phyloP scores from a whole-genome alignment of 2,888 invertebrate genomes.

The Lumbricus terrestris region DNA sequence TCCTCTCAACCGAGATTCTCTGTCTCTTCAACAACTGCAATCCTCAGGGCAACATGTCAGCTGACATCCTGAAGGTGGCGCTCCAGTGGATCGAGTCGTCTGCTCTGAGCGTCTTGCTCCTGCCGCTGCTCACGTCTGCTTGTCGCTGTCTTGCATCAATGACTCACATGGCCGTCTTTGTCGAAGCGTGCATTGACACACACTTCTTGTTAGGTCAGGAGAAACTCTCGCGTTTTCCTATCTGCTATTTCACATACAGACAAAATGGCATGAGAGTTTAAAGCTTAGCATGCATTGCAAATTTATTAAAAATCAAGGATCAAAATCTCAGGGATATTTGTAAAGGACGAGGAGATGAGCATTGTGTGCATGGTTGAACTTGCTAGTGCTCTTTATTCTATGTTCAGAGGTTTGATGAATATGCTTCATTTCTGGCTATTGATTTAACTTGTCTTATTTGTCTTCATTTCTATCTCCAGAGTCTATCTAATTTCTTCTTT shows the following conservation, averaged over 20 bases:
- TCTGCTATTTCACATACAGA: background rate
- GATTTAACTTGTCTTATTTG: no score
- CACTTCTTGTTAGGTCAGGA: constrained; percentile 43
- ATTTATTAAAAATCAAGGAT: no score
- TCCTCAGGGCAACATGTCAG: constrained; percentile 45
- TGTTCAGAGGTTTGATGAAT: background rate
- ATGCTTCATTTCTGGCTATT: background rate
- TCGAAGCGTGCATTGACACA: constrained; percentile 52
- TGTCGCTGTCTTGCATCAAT: constrained; percentile 50
- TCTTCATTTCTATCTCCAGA: background rate
- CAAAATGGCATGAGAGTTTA: background rate
- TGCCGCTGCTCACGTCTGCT: constrained; percentile 51
- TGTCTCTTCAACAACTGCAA: constrained; percentile 54
- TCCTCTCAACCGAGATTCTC: constrained; percentile 50
- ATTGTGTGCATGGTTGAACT: background rate
- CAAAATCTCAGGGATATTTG: no score
- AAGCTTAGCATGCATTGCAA: background rate
- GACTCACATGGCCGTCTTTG: constrained; percentile 47
- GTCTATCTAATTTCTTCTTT: background rate
- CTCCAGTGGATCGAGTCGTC: constrained; percentile 53
- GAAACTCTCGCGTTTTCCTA: background rate
- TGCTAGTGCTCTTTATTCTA: background rate
- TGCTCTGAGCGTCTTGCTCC: constrained; percentile 50
- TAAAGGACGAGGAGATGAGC: background rate
- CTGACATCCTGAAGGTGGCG: constrained; percentile 45